Conservation (phyloP, 2,797 vertebrate species). For the Galago senegalensis region DNA sequence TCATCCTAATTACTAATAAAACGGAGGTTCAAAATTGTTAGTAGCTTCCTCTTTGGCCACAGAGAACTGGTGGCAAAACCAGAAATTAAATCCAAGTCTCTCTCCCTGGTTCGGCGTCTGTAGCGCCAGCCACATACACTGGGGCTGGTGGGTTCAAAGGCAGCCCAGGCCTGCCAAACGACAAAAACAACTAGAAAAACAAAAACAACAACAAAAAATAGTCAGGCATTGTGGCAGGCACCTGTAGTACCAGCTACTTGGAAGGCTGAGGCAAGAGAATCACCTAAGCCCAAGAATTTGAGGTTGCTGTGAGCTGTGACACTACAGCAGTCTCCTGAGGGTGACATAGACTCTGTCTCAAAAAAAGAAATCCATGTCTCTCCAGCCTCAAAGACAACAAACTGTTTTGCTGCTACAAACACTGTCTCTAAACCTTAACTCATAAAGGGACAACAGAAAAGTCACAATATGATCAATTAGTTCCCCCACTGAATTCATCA, state of each 20-base stretch:
- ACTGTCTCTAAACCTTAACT: not conserved
- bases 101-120: not conserved
- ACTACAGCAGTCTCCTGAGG: too few species aligned
- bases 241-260: too few species aligned
- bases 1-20: not conserved
- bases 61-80: conserved; percentile 32
- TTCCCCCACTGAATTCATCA: not conserved
- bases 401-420: not conserved
- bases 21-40: not conserved
- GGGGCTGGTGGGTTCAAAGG: too few species aligned
- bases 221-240: too few species aligned
- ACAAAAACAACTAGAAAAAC: too few species aligned
- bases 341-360: too few species aligned
- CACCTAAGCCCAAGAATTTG: too few species aligned
- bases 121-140: too few species aligned
- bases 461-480: not conserved
- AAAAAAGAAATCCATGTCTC: not conserved
- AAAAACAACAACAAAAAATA: too few species aligned
- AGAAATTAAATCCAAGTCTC: conserved; percentile 29
- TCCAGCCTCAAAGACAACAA: conserved; percentile 38
- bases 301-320: too few species aligned
- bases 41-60: conserved; percentile 23
- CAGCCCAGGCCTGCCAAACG: too few species aligned
- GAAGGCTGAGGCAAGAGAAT: too few species aligned
- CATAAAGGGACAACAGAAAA: not conserved